Conservation (phyloP, 1,140 invertebrate genomes). For the Matsumurasca onukii region DNA sequence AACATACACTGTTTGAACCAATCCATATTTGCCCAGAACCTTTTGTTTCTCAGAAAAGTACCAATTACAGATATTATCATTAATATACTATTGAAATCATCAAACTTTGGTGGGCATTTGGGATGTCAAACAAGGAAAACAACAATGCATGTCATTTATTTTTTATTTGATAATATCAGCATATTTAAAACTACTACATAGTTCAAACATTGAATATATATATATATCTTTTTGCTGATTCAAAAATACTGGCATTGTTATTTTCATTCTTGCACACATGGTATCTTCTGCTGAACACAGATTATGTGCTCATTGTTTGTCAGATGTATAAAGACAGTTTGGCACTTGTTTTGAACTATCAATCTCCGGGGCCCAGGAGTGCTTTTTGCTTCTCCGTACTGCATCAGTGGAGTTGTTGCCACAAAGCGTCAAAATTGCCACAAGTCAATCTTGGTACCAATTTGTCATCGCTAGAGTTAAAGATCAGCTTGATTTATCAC, state of each 20-base stretch:
- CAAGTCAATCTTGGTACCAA: not conserved
- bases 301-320: conserved; percentile 1
- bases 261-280: conserved; percentile 1
- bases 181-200: not conserved
- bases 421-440: not conserved
- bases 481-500: not conserved
- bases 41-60: not conserved
- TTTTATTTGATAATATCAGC: not conserved
- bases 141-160: not conserved
- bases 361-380: not conserved
- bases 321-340: not conserved
- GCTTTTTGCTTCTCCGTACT: not conserved
- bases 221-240: not conserved
- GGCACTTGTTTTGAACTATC: not conserved
- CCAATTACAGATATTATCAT: not conserved
- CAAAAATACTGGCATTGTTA: not conserved
- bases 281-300: not conserved
- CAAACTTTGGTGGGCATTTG: not conserved
- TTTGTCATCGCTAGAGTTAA: not conserved
- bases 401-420: not conserved
- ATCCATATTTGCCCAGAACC: conserved; percentile 1
- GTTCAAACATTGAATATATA: not conserved
- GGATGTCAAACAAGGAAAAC: not conserved
- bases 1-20: no score
- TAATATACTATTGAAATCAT: not conserved